phyloP scores from a whole-genome alignment of 2,797 vertebrate genomes.

The Chaenodraco wilsoni region DNA sequence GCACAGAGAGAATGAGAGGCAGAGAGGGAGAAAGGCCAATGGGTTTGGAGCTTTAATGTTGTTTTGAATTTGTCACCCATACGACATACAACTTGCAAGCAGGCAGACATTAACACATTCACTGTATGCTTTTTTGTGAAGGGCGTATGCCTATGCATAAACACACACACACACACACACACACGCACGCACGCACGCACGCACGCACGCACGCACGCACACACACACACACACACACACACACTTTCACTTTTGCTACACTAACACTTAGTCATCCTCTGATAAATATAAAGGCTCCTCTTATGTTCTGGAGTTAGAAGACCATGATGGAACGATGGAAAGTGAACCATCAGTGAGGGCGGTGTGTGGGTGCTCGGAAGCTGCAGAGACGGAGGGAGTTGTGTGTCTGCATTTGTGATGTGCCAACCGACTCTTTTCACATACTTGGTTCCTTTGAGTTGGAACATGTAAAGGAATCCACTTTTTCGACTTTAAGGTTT shows the following conservation, averaged over 20 bases:
- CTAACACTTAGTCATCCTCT: slow-evolving; percentile 51
- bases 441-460: no score
- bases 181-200: slow-evolving; percentile 14
- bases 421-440: no score
- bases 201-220: slow-evolving; percentile 18
- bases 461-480: no score
- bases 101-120: slow-evolving; percentile 14
- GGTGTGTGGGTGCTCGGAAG: slow-evolving; percentile 29
- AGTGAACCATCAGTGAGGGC: slow-evolving; percentile 14
- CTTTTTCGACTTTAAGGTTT: no score
- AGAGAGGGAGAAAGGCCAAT: slow-evolving; percentile 14
- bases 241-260: slow-evolving; percentile 9
- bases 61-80: slow-evolving; percentile 31
- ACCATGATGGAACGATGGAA: slow-evolving; percentile 57
- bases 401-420: neutral
- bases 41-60: slow-evolving; percentile 32
- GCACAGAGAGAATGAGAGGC: slow-evolving; percentile 1
- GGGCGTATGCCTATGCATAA: neutral
- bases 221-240: neutral
- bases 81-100: slow-evolving; percentile 24
- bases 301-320: slow-evolving; percentile 35
- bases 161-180: neutral
- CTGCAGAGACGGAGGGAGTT: slow-evolving; percentile 14
- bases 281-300: slow-evolving; percentile 58
- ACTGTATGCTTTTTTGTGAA: slow-evolving; percentile 5